These are phyloP conservation scores for Enteromius radiatus DNA, from an alignment of 2,797 vertebrate species.

Conservation along the genomic window DNA sequence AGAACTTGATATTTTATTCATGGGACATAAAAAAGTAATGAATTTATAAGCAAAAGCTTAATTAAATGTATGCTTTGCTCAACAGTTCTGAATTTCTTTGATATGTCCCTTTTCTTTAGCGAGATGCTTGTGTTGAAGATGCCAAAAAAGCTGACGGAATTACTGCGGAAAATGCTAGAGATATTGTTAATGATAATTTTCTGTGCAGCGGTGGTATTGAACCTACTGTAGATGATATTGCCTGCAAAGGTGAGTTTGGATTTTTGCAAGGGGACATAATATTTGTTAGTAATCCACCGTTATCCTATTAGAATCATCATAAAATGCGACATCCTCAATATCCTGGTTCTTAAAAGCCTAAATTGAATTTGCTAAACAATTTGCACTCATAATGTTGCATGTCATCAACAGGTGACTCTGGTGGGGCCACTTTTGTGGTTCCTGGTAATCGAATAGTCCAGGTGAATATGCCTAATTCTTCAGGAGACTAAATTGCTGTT, in stretches of 20 bases:
- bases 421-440: slow-evolving; percentile 59
- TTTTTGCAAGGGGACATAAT: not conserved
- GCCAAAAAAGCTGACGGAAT: slow-evolving; percentile 24
- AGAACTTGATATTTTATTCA: not conserved
- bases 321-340: not conserved
- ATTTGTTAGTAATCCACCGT: not conserved
- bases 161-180: not conserved
- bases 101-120: slow-evolving; percentile 28
- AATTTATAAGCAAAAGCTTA: not conserved
- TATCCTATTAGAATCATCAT: not conserved
- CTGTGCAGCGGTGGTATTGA: slow-evolving; percentile 62
- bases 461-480: slow-evolving; percentile 32
- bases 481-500: not conserved
- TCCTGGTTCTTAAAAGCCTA: not conserved
- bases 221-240: slow-evolving; percentile 34
- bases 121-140: slow-evolving; percentile 56
- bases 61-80: not conserved
- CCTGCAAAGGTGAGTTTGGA: slow-evolving; percentile 62
- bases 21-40: not conserved
- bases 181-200: slow-evolving; percentile 55
- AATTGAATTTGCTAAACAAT: not conserved
- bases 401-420: slow-evolving; percentile 62
- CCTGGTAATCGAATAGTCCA: slow-evolving; percentile 54
- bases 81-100: not conserved
- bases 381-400: not conserved